Conservation (phyloP, 2,113 vertebrate genomes). For the Tympanuchus pallidicinctus region DNA sequence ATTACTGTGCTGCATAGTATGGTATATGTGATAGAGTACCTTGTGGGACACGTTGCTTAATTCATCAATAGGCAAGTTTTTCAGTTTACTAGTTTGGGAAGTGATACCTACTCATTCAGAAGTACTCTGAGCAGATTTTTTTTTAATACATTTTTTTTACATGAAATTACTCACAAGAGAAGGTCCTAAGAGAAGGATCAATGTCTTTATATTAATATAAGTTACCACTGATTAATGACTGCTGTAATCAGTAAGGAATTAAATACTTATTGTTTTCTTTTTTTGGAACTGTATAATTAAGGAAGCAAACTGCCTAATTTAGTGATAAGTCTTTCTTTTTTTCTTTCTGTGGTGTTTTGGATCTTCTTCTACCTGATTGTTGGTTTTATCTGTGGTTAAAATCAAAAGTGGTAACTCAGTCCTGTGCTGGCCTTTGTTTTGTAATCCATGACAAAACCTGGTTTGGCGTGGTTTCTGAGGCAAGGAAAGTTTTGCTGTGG, state of each 20-base stretch:
- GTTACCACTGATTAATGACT: slow-evolving; percentile 72
- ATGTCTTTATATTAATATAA: slow-evolving; percentile 73
- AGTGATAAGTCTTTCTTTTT: not conserved
- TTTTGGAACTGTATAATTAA: not conserved
- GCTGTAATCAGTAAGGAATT: slow-evolving; percentile 31
- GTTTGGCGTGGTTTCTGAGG: not conserved
- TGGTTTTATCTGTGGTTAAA: not conserved
- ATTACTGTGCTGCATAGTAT: too few relatives aligned
- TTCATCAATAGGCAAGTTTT: not conserved
- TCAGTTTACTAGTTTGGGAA: not conserved
- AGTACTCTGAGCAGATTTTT: not conserved
- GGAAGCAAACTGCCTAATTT: not conserved
- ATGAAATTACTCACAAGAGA: slow-evolving; percentile 71
- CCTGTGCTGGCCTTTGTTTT: not conserved
- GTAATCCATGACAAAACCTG: not conserved
- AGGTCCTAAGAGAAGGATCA: slow-evolving; percentile 61
- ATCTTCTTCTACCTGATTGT: not conserved
- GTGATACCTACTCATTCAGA: not conserved
- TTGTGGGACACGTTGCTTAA: not conserved
- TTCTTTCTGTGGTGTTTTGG: not conserved
- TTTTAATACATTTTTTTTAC: not conserved
- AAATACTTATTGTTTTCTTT: slow-evolving; percentile 21
- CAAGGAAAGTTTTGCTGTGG: not conserved
- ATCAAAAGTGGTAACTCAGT: not conserved
- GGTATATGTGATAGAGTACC: not conserved